Percentiles rank a stretch among this genome's conserved stretches.
Evolutionary conservation across 2,797 vertebrate genomes (phyloP).

Genomic region (Acanthis flammea): DNA sequence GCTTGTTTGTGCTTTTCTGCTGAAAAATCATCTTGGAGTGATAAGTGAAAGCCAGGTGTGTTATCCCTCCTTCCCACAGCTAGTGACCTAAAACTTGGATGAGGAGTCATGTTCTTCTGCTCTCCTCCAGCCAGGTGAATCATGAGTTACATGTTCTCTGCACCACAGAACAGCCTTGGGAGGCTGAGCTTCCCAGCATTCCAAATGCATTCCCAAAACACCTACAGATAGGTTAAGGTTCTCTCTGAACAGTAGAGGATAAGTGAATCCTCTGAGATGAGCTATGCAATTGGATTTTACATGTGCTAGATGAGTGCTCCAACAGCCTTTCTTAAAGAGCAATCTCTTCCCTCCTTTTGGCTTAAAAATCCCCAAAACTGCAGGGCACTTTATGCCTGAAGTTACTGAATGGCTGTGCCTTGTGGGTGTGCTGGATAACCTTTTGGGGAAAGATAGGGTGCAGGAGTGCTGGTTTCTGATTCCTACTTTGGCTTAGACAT

Average conservation of each 20-base stretch:
- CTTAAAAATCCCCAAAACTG: background rate
- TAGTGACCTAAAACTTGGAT: background rate
- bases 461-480: background rate
- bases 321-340: background rate
- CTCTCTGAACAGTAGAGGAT: background rate
- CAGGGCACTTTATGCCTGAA: background rate
- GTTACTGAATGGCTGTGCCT: background rate
- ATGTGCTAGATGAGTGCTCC: background rate
- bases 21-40: background rate
- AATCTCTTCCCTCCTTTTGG: background rate
- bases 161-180: background rate
- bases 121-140: background rate
- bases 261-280: background rate
- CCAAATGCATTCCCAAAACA: background rate
- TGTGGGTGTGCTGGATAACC: background rate
- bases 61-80: background rate
- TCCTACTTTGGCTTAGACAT: background rate
- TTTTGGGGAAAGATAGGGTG: background rate
- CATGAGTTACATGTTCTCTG: background rate
- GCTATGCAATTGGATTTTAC: background rate
- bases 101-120: background rate
- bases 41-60: background rate
- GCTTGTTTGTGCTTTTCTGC: background rate
- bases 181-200: background rate
- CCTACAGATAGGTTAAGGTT: background rate